Percentiles rank a stretch among this genome's conserved stretches.
These are phyloP conservation scores for Bombyx mandarina DNA, from an alignment of 1,140 invertebrate genomes.

Conservation along the genomic window DNA sequence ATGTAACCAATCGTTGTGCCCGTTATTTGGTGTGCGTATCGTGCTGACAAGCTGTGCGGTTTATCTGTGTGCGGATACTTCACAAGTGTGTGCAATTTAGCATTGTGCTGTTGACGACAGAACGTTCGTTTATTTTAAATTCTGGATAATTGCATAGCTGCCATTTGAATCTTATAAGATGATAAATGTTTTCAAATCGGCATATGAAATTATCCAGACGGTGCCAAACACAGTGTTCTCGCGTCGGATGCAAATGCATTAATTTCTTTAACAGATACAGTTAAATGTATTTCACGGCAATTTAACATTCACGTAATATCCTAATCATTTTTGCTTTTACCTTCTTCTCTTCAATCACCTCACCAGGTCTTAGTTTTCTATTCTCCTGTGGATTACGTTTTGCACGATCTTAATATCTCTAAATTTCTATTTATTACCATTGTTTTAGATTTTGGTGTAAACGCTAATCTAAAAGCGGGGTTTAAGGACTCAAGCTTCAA, in stretches of 20 bases:
- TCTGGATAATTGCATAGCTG: conserved; percentile 43
- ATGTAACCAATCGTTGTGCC: conserved; percentile 29
- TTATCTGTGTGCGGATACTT: conserved; percentile 53
- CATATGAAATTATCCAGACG: conserved; percentile 49
- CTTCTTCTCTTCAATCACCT: conserved; percentile 93
- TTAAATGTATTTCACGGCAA: conserved; percentile 62
- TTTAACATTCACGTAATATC: conserved; percentile 63
- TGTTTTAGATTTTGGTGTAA: conserved; percentile 15
- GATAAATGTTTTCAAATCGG: conserved; percentile 1
- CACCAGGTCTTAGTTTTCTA: conserved; percentile 91
- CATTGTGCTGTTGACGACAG: conserved; percentile 54
- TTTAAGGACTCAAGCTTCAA: conserved; percentile 44
- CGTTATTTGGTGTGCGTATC: conserved; percentile 55
- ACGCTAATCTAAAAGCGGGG: conserved; percentile 46
- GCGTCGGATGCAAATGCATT: conserved; percentile 59
- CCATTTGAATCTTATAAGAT: not conserved
- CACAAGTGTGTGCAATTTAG: conserved; percentile 61
- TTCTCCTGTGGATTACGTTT: conserved; percentile 70
- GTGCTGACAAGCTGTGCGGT: conserved; percentile 67
- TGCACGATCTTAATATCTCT: conserved; percentile 60
- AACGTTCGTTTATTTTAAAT: conserved; percentile 21
- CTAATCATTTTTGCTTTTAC: conserved; percentile 87
- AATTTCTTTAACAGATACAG: conserved; percentile 45
- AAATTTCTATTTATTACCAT: conserved; percentile 26
- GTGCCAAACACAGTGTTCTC: conserved; percentile 28